Evolutionary conservation across 64 coral and sea anemone genomes (phyloP), one percentile per base, ranked within the genome.

Genomic region (Porites australiensis): DNA sequence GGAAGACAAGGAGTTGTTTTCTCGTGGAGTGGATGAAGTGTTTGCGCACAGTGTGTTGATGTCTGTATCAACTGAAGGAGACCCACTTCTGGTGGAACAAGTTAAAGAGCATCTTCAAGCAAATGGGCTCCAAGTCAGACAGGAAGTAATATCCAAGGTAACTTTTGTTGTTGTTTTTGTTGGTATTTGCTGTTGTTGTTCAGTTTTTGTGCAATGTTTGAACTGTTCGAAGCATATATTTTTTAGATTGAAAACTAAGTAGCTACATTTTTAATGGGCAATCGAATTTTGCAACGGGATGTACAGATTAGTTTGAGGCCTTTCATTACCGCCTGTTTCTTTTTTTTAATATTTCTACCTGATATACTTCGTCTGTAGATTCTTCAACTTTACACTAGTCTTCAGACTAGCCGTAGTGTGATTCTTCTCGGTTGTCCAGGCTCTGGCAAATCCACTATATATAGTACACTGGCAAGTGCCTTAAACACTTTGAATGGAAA

Each of bases 21-120:
- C 90, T 8, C 43, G 51, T 44, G 88, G 76, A 20, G 83, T 99
- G 3, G 98, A 99, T 75, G 20, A 64, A 11, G 91, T 96, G 27
- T 99, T 99, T 10, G 79, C 89, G 8, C 98, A 99, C 72, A 99
- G 77, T 65, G 98, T 99, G 4, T 59, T 96, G 77, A 99, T 93
- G 91, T 94, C 88, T 11, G 85, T 80, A 19, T 74, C 78, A 6
- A 77, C 44, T 22, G 91, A 82, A 68, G 88, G 88, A 14, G 88
- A 94, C n/a, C 78, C 94, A 5, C 73, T 82, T n/a, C 63, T 99
- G 4, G 52, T 60, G 50, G 92, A 94, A n/a, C 83, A 96, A 74
- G 71, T 99, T 11, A 91, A 96, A 82, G 94, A 96, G 44, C 92
- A 94, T 59, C 77, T 99, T 54, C 71, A 87, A 57, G 82, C 94